Base-by-base conservation (phyloP, 2,113 vertebrate species). In the Phycodurus eques region DNA sequence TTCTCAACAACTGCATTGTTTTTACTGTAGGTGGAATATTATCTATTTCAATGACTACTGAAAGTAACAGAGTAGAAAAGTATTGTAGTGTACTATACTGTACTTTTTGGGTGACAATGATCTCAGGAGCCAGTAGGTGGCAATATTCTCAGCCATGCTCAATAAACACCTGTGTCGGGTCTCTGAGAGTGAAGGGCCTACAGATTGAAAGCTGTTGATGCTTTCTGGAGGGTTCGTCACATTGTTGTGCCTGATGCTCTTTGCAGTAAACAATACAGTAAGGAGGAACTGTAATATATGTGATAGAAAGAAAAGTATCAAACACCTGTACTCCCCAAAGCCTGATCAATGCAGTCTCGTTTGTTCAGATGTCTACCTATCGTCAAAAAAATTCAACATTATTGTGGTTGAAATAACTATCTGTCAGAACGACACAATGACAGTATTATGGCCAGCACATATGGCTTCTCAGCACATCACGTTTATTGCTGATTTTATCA, bases 401-500 rank as follows among this genome's bases (percentile, higher is more conserved):
- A 80, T 74, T 66, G 74, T 65, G 59, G 70, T 76, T 77, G 63
- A 67, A 80, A 82, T 74, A 1, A 74, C 7, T 11, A 67, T 64
- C 73, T 33, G 4, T 64, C 39, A 64, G 19, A 43, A 22, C 63
- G 27, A 66, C 13, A 46, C 12, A 47, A 27, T 14, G 19, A 42
- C 4, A 8, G 46, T 43, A n/a, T 61, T 8, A 44, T 42, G 10
- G 5, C 31, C 57, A 31, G 57, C 19, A 12, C 42, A 44, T 46
- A 60, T 72, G 70, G 72, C 63, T 74, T 83, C 70, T 73, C 19
- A 51, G 47, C 74, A 83, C 74, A 80, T 80, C 77, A 77, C 47
- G 84, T 76, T 79, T 89, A 88, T 91, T 89, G 76, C 78, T 85
- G 90, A 89, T 90, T 70, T 80, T 87, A 91, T 93, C 90, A 57